These are phyloP conservation scores for Pogonomyrmex californicus DNA, from an alignment of 1,140 invertebrate genomes.

Conservation along the genomic window DNA sequence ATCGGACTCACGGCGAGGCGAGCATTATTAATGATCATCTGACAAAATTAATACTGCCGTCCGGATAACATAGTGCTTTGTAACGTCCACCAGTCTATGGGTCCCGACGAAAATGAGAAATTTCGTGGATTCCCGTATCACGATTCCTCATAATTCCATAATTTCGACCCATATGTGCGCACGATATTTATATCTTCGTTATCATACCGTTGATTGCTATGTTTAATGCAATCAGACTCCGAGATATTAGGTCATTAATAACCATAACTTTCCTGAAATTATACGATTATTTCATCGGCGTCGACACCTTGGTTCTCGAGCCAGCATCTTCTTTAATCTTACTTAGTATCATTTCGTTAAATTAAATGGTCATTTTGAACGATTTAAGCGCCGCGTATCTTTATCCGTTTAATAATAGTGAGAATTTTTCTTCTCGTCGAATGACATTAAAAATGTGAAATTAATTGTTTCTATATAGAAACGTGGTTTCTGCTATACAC, in stretches of 20 bases:
- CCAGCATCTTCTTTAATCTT: not conserved
- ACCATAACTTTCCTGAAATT: not conserved
- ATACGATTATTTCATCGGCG: not conserved
- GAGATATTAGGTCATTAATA: slow-evolving; percentile 30
- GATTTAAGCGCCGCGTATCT: not conserved
- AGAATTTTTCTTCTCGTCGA: not conserved
- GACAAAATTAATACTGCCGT: slow-evolving; percentile 78
- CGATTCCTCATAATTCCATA: slow-evolving; percentile 38
- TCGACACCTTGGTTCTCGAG: not conserved
- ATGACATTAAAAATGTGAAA: slow-evolving; percentile 29
- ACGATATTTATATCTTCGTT: not conserved
- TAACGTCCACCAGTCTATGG: slow-evolving; percentile 39
- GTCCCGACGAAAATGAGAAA: slow-evolving; percentile 53
- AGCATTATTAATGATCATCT: slow-evolving; percentile 79
- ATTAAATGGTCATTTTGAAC: slow-evolving; percentile 4
- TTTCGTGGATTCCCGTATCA: slow-evolving; percentile 41
- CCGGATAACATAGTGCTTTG: slow-evolving; percentile 62
- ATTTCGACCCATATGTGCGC: not conserved
- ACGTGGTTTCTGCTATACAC: slow-evolving; percentile 21
- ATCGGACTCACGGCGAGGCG: slow-evolving; percentile 4
- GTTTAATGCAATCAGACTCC: not conserved
- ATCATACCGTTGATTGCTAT: slow-evolving; percentile 3
- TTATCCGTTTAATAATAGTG: slow-evolving; percentile 1
- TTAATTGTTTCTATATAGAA: slow-evolving; percentile 63
- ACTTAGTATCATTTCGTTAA: not conserved